phyloP scores from a whole-genome alignment of 2,113 vertebrate species.

The Charadrius vociferus region DNA sequence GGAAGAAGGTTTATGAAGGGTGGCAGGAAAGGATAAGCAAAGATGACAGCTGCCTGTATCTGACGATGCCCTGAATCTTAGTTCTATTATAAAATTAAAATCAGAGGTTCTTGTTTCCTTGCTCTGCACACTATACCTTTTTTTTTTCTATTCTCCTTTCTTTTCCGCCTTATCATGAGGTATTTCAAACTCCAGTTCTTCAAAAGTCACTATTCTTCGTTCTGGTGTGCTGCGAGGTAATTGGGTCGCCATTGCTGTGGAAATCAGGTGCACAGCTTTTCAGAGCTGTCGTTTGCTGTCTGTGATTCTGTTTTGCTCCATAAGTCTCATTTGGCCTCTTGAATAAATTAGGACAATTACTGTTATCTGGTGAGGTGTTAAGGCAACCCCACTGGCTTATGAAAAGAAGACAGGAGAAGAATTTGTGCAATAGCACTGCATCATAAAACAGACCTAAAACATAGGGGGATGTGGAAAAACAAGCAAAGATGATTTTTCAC shows the following conservation, averaged over 20 bases:
- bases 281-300: neutral
- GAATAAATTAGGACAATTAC: neutral
- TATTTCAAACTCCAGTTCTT: neutral
- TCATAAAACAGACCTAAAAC: neutral
- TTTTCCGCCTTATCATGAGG: neutral
- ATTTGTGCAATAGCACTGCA: neutral
- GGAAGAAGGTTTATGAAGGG: neutral
- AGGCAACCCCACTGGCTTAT: neutral
- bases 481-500: neutral
- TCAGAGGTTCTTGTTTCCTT: neutral
- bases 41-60: neutral
- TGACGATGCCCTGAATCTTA: neutral
- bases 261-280: neutral
- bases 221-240: neutral
- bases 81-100: neutral
- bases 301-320: neutral
- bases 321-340: neutral
- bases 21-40: accelerated
- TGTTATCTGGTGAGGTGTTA: neutral
- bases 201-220: neutral
- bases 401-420: neutral
- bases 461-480: neutral
- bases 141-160: neutral
- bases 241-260: neutral
- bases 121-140: neutral